Percentiles rank a stretch among this genome's conserved stretches.
These are phyloP conservation scores for Sanderia malayensis DNA, from an alignment of 30 jellyfish, hydroid and myxozoan species.

Conservation along the genomic window DNA sequence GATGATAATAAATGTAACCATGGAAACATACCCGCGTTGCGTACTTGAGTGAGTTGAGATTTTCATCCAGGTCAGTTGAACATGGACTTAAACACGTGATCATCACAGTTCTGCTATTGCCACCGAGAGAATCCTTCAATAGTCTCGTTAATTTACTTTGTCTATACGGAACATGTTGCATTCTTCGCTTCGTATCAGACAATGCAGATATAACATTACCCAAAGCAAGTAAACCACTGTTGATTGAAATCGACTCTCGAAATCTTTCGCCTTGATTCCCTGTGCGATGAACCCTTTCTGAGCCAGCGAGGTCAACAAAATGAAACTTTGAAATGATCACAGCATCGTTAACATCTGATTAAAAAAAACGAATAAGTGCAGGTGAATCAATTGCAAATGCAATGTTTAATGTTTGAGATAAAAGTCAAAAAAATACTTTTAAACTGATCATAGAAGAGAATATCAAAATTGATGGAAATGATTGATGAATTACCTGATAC, in stretches of 20 bases:
- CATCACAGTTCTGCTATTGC: conserved; percentile 91
- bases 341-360: conserved; percentile 10
- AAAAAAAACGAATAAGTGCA: too few species aligned
- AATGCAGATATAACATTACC: conserved; percentile 96
- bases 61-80: conserved; percentile 81
- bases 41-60: conserved; percentile 70
- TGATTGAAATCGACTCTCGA: conserved; percentile 88
- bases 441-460: too few species aligned
- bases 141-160: conserved; percentile 93
- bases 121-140: conserved; percentile 95
- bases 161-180: conserved; percentile 90
- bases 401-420: too few species aligned
- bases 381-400: too few species aligned
- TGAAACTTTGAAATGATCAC: conserved; percentile 67
- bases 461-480: too few species aligned
- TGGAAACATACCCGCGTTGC: conserved; percentile 77
- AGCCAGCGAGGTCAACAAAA: conserved; percentile 98
- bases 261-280: conserved; percentile 96
- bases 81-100: conserved; percentile 85
- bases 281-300: conserved; percentile 95
- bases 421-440: too few species aligned
- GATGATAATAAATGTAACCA: neutral
- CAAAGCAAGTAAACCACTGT: conserved; percentile 88
- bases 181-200: conserved; percentile 75
- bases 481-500: too few species aligned